Percentiles rank a stretch among this genome's conserved stretches.
These are phyloP conservation scores for Poecile atricapillus DNA, from an alignment of 2,113 vertebrate species.

Conservation along the genomic window DNA sequence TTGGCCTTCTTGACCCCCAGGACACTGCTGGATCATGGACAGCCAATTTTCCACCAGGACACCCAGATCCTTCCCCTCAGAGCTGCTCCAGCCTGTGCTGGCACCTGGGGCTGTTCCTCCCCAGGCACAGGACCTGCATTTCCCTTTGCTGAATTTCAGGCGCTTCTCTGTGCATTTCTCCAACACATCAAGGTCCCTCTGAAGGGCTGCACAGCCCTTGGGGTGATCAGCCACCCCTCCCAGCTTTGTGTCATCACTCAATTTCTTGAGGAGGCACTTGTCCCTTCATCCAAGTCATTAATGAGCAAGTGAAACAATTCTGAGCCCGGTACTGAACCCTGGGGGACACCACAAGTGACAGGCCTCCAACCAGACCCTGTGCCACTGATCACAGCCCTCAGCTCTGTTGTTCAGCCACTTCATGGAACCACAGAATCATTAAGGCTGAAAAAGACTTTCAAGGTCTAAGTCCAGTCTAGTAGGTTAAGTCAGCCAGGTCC, in stretches of 20 bases:
- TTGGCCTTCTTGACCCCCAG: not conserved
- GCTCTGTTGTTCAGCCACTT: not conserved
- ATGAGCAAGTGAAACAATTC: not conserved
- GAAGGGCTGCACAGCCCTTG: not conserved
- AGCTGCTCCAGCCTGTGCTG: not conserved
- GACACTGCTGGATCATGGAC: not conserved
- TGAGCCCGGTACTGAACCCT: not conserved
- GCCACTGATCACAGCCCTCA: fast-evolving
- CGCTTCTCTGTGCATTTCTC: not conserved
- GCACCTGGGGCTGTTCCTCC: not conserved
- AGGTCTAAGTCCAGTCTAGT: not conserved
- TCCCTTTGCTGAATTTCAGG: not conserved
- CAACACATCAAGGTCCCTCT: not conserved
- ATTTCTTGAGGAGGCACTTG: not conserved
- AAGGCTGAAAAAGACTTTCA: not conserved
- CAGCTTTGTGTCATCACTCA: not conserved
- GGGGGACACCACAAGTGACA: not conserved
- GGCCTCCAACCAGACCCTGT: not conserved
- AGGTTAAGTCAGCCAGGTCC: not conserved
- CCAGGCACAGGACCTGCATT: not conserved
- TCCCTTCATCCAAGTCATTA: not conserved
- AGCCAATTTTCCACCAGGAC: not conserved
- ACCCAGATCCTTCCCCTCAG: not conserved
- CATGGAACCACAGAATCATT: not conserved
- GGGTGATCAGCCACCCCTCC: not conserved